phyloP scores from a whole-genome alignment of 1,140 invertebrate genomes.

The Tribolium madens region DNA sequence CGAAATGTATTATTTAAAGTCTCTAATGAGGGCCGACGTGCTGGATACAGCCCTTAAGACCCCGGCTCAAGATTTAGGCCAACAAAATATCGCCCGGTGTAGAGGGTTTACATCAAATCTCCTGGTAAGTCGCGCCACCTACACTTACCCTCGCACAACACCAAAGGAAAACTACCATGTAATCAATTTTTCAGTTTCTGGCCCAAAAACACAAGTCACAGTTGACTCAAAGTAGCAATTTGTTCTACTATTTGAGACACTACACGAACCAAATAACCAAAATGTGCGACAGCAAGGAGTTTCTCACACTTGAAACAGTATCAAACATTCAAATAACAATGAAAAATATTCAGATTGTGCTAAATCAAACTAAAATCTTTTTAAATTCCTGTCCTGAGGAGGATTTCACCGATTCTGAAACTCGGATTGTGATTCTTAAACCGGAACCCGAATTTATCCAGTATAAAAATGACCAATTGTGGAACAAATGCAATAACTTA shows the following conservation, averaged over 20 bases:
- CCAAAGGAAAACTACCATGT: slow-evolving; percentile 4
- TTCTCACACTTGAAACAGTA: slow-evolving; percentile 59
- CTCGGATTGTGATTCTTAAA: slow-evolving; percentile 66
- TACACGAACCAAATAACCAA: slow-evolving; percentile 65
- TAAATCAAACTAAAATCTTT: slow-evolving; percentile 72
- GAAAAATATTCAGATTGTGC: slow-evolving; percentile 65
- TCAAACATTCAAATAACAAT: slow-evolving; percentile 67
- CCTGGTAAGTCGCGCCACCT: slow-evolving; percentile 64
- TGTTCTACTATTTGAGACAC: slow-evolving; percentile 66
- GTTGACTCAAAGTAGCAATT: slow-evolving; percentile 67
- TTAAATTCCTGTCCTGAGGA: slow-evolving; percentile 72
- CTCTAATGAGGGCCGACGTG: slow-evolving; percentile 76
- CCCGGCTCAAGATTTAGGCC: slow-evolving; percentile 83
- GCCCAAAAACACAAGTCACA: slow-evolving; percentile 69
- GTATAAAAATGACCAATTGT: slow-evolving; percentile 68
- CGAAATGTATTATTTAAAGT: slow-evolving; percentile 81
- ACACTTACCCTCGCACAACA: not conserved
- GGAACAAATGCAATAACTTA: slow-evolving; percentile 66
- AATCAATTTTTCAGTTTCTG: slow-evolving; percentile 48
- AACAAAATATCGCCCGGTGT: slow-evolving; percentile 84
- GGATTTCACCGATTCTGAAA: slow-evolving; percentile 63
- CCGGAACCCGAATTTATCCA: slow-evolving; percentile 54
- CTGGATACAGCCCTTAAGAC: slow-evolving; percentile 74
- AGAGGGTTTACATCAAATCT: slow-evolving; percentile 79
- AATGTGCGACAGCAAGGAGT: slow-evolving; percentile 63